phyloP scores from a whole-genome alignment of 2,888 invertebrate genomes.

The Phyto melanocephala region DNA sequence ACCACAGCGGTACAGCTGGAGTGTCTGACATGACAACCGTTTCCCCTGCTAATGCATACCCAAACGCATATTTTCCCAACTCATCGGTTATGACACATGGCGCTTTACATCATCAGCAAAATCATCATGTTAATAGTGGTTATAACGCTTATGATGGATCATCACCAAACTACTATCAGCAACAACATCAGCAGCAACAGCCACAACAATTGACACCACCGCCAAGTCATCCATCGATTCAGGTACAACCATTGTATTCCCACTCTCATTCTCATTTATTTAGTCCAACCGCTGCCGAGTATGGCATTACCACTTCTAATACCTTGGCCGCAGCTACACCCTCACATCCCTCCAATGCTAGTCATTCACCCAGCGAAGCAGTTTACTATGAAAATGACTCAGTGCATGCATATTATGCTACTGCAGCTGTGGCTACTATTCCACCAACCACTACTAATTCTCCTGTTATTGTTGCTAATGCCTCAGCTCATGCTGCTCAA shows the following conservation, averaged over 20 bases:
- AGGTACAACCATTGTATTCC: slow-evolving; percentile 72
- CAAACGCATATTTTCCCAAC: slow-evolving; percentile 72
- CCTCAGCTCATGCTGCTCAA: slow-evolving; percentile 66
- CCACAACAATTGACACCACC: slow-evolving; percentile 68
- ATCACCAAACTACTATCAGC: slow-evolving; percentile 70
- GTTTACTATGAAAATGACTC: slow-evolving; percentile 78
- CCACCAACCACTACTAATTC: slow-evolving; percentile 73
- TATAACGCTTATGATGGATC: slow-evolving; percentile 72
- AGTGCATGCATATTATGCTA: slow-evolving; percentile 76
- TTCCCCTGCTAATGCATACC: slow-evolving; percentile 72
- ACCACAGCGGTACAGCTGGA: slow-evolving; percentile 70
- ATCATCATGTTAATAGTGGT: slow-evolving; percentile 66
- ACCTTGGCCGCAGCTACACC: slow-evolving; percentile 73
- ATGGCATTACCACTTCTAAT: slow-evolving; percentile 76
- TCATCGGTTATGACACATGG: slow-evolving; percentile 63
- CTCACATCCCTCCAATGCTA: slow-evolving; percentile 74
- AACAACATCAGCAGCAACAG: slow-evolving; percentile 62
- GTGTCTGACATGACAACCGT: slow-evolving; percentile 66
- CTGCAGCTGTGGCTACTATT: slow-evolving; percentile 73
- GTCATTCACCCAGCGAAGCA: slow-evolving; percentile 77
- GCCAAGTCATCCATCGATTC: slow-evolving; percentile 63
- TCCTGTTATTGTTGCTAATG: slow-evolving; percentile 71
- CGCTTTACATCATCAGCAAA: slow-evolving; percentile 68
- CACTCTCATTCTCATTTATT: slow-evolving; percentile 76
- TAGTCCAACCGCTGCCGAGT: slow-evolving; percentile 79